A percentile compares a stretch with the other conserved stretches of the same genome.
Conservation (phyloP, 2,888 invertebrate species). For the Papilio elwesi region DNA sequence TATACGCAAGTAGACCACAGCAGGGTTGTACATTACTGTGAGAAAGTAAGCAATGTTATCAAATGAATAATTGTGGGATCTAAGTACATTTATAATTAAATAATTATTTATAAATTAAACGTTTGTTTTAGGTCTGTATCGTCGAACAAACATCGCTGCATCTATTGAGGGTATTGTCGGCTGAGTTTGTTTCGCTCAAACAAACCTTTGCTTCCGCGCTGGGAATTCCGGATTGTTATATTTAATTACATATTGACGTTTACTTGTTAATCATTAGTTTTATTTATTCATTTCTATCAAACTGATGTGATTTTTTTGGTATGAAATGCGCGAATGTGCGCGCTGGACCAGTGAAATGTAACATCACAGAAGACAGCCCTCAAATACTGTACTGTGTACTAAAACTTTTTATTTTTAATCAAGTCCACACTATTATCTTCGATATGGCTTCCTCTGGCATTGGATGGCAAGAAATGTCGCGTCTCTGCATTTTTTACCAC, state of each 20-base stretch:
- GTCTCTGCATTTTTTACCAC: too few species aligned
- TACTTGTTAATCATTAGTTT: neutral
- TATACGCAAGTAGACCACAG: neutral
- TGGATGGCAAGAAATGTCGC: too few species aligned
- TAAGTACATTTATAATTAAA: neutral
- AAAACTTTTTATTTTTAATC: too few species aligned
- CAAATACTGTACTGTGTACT: too few species aligned
- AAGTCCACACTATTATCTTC: too few species aligned
- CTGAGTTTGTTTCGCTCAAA: neutral
- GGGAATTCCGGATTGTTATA: slow-evolving; percentile 6
- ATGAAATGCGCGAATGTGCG: too few species aligned
- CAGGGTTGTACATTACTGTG: neutral
- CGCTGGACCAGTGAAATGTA: too few species aligned
- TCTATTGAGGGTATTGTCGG: slow-evolving; percentile 1
- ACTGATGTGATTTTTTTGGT: too few species aligned
- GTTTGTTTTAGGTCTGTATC: neutral
- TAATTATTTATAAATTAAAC: slow-evolving; percentile 14
- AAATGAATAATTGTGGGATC: neutral
- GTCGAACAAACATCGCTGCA: neutral
- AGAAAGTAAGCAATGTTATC: slow-evolving; percentile 11
- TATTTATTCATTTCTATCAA: too few species aligned
- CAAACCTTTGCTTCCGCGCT: neutral
- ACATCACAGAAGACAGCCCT: too few species aligned
- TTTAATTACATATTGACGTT: slow-evolving; percentile 5
- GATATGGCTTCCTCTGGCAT: too few species aligned